Percentiles rank a stretch among this genome's conserved stretches.
These are phyloP conservation scores for Balaeniceps rex DNA, from an alignment of 2,113 vertebrate species.

Conservation along the genomic window DNA sequence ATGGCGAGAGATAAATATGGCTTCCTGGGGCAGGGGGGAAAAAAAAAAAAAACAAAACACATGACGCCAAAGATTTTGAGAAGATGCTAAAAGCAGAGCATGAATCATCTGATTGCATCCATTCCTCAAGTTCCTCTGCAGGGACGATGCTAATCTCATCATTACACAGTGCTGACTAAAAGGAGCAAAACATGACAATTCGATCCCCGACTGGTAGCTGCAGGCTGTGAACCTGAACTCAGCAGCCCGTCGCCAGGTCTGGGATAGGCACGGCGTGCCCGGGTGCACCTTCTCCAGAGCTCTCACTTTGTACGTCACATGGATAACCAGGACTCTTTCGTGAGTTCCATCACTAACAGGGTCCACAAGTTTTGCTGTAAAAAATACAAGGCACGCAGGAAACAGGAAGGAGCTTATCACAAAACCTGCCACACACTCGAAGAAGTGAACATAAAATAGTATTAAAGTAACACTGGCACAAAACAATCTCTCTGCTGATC, in stretches of 20 bases:
- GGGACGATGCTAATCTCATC: not conserved
- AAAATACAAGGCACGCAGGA: not conserved
- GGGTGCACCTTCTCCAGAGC: not conserved
- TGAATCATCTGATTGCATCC: constrained; percentile 39
- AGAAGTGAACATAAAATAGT: not conserved
- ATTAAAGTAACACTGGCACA: not conserved
- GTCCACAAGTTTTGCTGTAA: not conserved
- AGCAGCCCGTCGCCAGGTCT: not conserved
- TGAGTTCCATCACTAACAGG: not conserved
- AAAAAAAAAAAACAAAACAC: not conserved
- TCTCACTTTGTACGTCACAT: not conserved
- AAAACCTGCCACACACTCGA: not conserved
- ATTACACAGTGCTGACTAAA: constrained; percentile 13
- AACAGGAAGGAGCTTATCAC: not conserved
- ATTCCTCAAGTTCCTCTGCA: constrained; percentile 48
- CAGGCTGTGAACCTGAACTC: not conserved
- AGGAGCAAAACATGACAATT: not conserved
- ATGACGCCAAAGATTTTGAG: not conserved
- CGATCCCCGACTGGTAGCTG: not conserved
- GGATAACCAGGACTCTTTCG: not conserved
- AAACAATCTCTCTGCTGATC: not conserved
- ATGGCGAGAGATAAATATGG: constrained; percentile 36
- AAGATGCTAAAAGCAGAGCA: constrained; percentile 8
- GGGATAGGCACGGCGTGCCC: rapidly evolving
- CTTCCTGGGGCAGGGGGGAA: constrained; percentile 14